These are phyloP conservation scores for Chloroclystis v-ata DNA, from an alignment of 2,888 invertebrate genomes.

Conservation along the genomic window DNA sequence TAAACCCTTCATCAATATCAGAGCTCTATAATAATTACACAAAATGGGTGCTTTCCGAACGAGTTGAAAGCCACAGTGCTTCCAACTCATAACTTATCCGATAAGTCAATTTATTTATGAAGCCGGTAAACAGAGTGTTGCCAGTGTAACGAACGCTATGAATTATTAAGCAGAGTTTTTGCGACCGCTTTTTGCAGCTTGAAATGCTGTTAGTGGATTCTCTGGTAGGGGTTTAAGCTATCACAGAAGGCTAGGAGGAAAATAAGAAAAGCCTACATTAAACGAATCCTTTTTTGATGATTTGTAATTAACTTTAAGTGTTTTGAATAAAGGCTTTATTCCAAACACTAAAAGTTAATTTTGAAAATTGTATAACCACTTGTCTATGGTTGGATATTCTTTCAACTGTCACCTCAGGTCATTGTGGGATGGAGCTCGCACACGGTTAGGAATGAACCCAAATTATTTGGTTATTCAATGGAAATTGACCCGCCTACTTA, in stretches of 20 bases:
- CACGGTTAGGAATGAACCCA: too few species aligned
- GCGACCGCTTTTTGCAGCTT: conserved; percentile 7
- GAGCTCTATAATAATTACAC: neutral
- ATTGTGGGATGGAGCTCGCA: too few species aligned
- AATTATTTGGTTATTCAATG: neutral
- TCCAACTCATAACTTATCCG: conserved; percentile 10
- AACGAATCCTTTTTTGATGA: neutral
- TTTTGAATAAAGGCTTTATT: too few species aligned
- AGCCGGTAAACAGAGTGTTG: conserved; percentile 15
- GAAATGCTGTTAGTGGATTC: conserved; percentile 9
- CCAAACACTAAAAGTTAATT: too few species aligned
- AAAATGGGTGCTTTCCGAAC: neutral
- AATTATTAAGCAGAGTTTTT: conserved; percentile 29
- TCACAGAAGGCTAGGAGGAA: too few species aligned
- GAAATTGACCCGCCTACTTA: too few species aligned
- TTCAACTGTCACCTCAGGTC: too few species aligned
- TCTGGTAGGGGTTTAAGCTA: conserved; percentile 5
- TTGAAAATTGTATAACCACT: too few species aligned
- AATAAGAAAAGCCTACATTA: too few species aligned
- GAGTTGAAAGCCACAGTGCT: neutral
- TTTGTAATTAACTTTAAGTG: too few species aligned
- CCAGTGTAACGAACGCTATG: conserved; percentile 27
- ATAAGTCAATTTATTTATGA: conserved; percentile 20
- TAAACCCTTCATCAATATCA: neutral
- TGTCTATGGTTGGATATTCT: too few species aligned